Evolutionary conservation across 2,113 vertebrate genomes (phyloP).

Genomic region (Bos taurus): ARS-UCD2.0 NC_037336.1:77523501-77524000

Average conservation of each 20-base stretch:
- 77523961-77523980: not conserved
- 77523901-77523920: not conserved
- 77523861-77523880: not conserved
- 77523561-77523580: not conserved
- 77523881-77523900: not conserved
- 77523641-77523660: not conserved
- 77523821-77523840: not conserved
- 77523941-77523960: not conserved
- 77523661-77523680: not conserved
- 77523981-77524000: not conserved
- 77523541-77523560: not conserved
- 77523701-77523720: not conserved
- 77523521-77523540: not conserved
- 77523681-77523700: fast-evolving
- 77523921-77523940: not conserved
- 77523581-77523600: not conserved
- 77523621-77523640: not conserved
- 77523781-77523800: not conserved
- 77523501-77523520: not conserved
- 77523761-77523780: not conserved
- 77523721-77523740: not conserved
- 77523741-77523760: not conserved
- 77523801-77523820: not conserved
- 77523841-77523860: not conserved
- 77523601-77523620: not conserved